Percentiles rank a stretch among this genome's conserved stretches.
Evolutionary conservation across 2,113 vertebrate genomes (phyloP).

Genomic region (Neopipo cinnamomea): DNA sequence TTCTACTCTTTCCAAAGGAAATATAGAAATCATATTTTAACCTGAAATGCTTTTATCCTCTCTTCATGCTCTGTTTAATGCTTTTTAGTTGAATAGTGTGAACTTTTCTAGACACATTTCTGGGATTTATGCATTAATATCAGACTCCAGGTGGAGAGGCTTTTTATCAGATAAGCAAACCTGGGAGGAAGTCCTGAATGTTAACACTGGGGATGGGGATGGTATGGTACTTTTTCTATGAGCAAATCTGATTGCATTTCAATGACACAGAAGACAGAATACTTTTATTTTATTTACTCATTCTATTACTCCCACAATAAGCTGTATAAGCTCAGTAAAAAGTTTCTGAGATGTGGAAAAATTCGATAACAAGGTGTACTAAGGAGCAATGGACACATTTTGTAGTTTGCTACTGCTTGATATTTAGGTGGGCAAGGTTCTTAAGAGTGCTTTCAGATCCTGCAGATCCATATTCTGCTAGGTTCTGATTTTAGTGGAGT

Average conservation of each 20-base stretch:
- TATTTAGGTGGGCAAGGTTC: slow-evolving; percentile 24
- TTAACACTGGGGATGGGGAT: slow-evolving; percentile 36
- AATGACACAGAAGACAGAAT: slow-evolving; percentile 51
- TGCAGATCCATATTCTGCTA: slow-evolving; percentile 26
- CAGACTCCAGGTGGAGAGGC: slow-evolving; percentile 14
- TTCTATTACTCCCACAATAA: slow-evolving; percentile 61
- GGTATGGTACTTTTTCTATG: neutral
- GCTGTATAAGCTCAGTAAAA: slow-evolving; percentile 21
- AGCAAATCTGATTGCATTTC: slow-evolving; percentile 63
- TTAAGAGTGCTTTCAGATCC: slow-evolving; percentile 20
- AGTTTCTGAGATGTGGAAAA: slow-evolving; percentile 30
- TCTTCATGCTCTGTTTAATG: slow-evolving; percentile 40
- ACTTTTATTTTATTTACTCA: slow-evolving; percentile 64
- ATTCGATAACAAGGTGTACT: slow-evolving; percentile 15
- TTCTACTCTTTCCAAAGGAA: slow-evolving; percentile 23
- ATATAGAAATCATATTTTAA: slow-evolving; percentile 16
- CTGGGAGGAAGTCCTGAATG: slow-evolving; percentile 51
- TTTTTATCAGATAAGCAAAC: slow-evolving; percentile 62
- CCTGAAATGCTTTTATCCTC: slow-evolving; percentile 26
- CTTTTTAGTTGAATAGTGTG: slow-evolving; percentile 39
- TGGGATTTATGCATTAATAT: slow-evolving; percentile 70
- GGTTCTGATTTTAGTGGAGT: slow-evolving; percentile 2
- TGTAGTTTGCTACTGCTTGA: neutral
- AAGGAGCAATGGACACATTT: neutral
- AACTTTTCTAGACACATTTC: slow-evolving; percentile 50